Evolutionary conservation across 2,797 vertebrate genomes (phyloP).

Genomic region (Sebastes itinus): DNA sequence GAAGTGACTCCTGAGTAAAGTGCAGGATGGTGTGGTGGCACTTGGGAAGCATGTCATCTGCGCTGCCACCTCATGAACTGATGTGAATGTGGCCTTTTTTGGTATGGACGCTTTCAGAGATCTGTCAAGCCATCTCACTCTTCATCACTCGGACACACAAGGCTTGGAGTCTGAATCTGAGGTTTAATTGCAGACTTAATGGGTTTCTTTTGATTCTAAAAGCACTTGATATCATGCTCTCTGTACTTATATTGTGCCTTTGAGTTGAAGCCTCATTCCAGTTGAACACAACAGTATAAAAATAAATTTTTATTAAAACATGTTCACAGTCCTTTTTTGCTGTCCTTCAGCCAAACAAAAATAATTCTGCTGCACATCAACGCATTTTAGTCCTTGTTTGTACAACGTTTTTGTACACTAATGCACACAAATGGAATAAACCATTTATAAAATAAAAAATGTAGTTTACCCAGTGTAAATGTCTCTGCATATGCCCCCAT

Average conservation of each 20-base stretch:
- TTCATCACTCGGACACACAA: background rate
- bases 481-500: background rate
- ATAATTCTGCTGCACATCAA: conserved; percentile 21
- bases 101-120: conserved; percentile 40
- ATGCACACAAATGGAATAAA: conserved; percentile 41
- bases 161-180: background rate
- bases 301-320: conserved; percentile 55
- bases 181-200: conserved; percentile 12
- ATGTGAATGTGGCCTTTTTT: conserved; percentile 65
- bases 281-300: conserved; percentile 43
- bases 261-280: conserved; percentile 26
- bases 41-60: conserved; percentile 48
- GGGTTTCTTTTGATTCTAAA: background rate
- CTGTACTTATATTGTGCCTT: conserved; percentile 33
- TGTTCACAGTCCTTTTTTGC: conserved; percentile 32
- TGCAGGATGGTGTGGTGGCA: conserved; percentile 50
- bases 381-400: conserved; percentile 18
- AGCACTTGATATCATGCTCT: background rate
- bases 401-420: background rate
- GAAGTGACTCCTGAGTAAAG: conserved; percentile 51
- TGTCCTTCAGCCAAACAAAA: conserved; percentile 24
- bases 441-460: conserved; percentile 14
- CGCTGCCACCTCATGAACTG: conserved; percentile 43
- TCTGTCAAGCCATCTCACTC: background rate
- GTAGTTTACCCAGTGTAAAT: background rate